Base-by-base conservation (phyloP, 2,888 invertebrate species). In the Lottia scabra region DNA sequence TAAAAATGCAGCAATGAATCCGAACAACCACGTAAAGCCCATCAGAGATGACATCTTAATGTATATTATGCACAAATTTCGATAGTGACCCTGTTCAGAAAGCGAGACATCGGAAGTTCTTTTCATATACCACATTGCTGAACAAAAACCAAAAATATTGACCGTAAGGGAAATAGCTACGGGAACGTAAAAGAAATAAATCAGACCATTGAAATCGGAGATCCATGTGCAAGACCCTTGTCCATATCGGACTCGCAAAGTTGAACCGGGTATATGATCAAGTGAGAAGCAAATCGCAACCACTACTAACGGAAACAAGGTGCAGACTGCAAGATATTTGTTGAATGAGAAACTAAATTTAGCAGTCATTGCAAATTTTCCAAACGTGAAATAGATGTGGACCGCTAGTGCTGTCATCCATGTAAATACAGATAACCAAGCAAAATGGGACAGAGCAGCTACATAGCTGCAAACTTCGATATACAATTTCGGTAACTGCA, bases 311-410 rank as follows among this genome's bases (percentile, higher is more conserved):
- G 43, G 10, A 15, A 67, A 48, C 30, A 62, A 30, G n/a, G 71
- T 4, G n/a, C 72, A 13, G 12, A 75, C 71, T 2, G 63, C 13
- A 15, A 71, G 38, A 72, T 75, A 78, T 27, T 70, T 70, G 23
- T 72, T 74, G 12, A 72, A 30, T 4, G 72, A 78, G 30, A 72
- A 78, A n/a, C 64, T 72, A 1, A 72, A 23, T 46, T 75, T 74
- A 26, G 68, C 68, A 19, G 56, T 65, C 4, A 30, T 63, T 30
- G 45, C 63, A 30, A 70, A 27, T 23, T 65, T 68, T 27, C 70
- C 38, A 73, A 90, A 89, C 2, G 89, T 90, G 26, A 91, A 89
- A 85, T 92, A 91, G 86, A 93, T 91, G 84, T 93, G 92, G 82
- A 90, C 91, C 0, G 91, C 89, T 86, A 91, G 89, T 6, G 90